Evolutionary conservation across 2,888 invertebrate genomes (phyloP).

Genomic region (Branchellion lobata): DNA sequence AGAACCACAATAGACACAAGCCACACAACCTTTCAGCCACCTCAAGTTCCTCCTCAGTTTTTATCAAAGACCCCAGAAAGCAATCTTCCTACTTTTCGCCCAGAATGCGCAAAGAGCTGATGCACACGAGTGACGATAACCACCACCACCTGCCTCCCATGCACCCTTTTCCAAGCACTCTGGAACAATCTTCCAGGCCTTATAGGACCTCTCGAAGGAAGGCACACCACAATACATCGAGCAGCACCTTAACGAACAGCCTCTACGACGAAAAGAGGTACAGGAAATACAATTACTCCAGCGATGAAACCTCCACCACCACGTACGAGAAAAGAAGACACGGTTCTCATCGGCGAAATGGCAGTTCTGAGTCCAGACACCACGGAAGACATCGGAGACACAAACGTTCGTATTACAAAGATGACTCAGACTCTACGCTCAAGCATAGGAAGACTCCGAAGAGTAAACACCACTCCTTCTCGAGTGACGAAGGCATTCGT

Average conservation of each 20-base stretch:
- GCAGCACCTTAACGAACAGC: neutral
- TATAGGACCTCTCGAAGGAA: neutral
- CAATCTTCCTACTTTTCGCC: neutral
- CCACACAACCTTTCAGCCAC: neutral
- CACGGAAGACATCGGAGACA: neutral
- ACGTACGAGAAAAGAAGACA: neutral
- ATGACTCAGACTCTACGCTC: neutral
- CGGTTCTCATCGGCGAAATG: neutral
- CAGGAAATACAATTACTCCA: neutral
- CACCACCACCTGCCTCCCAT: neutral
- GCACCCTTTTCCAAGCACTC: neutral
- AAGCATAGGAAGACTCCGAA: neutral
- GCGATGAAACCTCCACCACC: neutral
- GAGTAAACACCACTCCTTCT: neutral
- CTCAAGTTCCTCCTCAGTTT: constrained; percentile 12
- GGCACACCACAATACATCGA: neutral
- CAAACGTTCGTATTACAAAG: neutral
- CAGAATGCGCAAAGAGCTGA: neutral
- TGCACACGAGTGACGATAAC: neutral
- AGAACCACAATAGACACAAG: neutral
- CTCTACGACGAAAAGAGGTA: neutral
- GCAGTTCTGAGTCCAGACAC: neutral
- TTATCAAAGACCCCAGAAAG: constrained; percentile 9
- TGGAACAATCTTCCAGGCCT: neutral
- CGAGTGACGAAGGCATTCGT: constrained; percentile 46